Percentiles rank a stretch among this genome's conserved stretches.
Evolutionary conservation across 2,888 invertebrate species (phyloP).

Genomic region (Eugnorisma glareosa): DNA sequence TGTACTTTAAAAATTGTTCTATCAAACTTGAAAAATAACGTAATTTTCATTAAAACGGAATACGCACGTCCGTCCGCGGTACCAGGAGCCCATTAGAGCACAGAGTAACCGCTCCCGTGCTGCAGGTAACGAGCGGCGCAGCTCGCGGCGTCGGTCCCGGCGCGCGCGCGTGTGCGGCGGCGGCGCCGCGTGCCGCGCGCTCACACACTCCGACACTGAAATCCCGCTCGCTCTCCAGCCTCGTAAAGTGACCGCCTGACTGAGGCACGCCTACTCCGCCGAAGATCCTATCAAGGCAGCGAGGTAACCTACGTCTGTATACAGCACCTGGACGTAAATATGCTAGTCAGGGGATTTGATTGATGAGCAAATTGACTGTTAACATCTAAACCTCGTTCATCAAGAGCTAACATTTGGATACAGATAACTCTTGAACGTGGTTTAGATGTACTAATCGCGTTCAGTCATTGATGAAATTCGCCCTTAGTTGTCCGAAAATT

Average conservation of each 20-base stretch:
- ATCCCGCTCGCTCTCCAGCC: constrained; percentile 90
- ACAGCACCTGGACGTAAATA: neutral
- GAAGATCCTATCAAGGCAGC: constrained; percentile 33
- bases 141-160: constrained; percentile 88
- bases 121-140: constrained; percentile 85
- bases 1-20: neutral
- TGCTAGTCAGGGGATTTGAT: neutral
- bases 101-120: neutral
- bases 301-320: constrained; percentile 43
- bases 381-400: neutral
- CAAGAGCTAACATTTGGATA: neutral
- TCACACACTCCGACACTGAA: constrained; percentile 89
- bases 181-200: constrained; percentile 84
- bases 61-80: constrained; percentile 47
- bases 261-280: constrained; percentile 59
- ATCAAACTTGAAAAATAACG: neutral
- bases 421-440: neutral
- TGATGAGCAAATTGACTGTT: constrained; percentile 4
- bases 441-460: neutral
- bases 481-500: neutral
- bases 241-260: constrained; percentile 90
- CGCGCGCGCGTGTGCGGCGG: constrained; percentile 87
- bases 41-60: neutral
- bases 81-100: constrained; percentile 14
- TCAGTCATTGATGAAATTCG: neutral